Base-by-base conservation (phyloP, 2,888 invertebrate genomes). In the Apodemia zela region DNA sequence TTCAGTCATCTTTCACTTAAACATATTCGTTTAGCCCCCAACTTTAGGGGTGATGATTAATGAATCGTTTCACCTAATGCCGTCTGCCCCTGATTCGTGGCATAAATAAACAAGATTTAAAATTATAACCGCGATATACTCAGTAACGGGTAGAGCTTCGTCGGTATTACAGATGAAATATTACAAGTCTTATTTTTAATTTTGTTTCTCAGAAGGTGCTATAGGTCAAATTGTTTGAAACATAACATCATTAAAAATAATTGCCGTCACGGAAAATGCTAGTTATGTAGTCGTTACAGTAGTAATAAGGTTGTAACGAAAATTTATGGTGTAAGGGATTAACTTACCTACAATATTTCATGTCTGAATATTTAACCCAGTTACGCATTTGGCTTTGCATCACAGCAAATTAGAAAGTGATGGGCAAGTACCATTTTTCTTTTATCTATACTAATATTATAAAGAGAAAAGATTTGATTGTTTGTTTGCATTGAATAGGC, bases 41-140 rank as follows among this genome's bases (percentile, higher is more conserved):
- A 82, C 80, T 79, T 85, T 85, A 18, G 76, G 82, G 83, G 80
- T 73, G 80, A 84, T 90, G 89, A 90, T 89, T 87, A 87, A 90
- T 89, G 87, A 82, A 85, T 72, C 82, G 73, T 77, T 76, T 74
- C 25, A 25, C 74, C 73, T 73, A 71, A 69, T 73, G 73, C 73
- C 73, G 75, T 75, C 78, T 75, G 73, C 76, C 80, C 79, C 80
- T 77, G 77, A 78, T 74, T 78, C 73, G 75, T 78, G 38, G 73
- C 75, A 79, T 83, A 84, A 83, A 86, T 86, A 85, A 84, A 81
- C 78, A 79, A 76, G 71, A 78, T 75, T 78, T 77, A 71, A 78
- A 79, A 80, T 78, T 75, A 75, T 75, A 76, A 75, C 75, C 70
- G 72, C 73, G 73, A 72, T 75, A 75, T 73, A 65, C 60, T 62